Base-by-base conservation (phyloP, 2,888 invertebrate genomes). In the Nymphalis c-album region DNA sequence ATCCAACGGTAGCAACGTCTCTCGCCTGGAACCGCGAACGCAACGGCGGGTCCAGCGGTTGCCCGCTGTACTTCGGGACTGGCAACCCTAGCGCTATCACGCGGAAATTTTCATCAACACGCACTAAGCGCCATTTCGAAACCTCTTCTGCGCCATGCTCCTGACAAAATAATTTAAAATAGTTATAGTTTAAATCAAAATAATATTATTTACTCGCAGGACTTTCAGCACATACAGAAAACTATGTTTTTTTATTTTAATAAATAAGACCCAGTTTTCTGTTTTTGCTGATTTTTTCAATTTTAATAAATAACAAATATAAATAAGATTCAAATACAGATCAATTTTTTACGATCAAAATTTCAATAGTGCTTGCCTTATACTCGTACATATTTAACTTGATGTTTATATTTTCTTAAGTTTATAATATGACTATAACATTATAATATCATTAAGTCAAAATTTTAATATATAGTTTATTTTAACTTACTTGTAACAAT, bases 1-100 rank as follows among this genome's bases (percentile, higher is more conserved):
- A 97, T 18, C 94, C 93, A 73, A 93, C 87, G 66, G 93, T 90
- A 63, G 94, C 91, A 71, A 99, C 94, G 86, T 98, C 96, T 81
- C 98, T 93, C 0, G 98, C 98, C 87, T 99, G 99, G 85, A 99
- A 99, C 68, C 99, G 93, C 0, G 98, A 98, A 64, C 99, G 93
- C 45, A 99, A 91, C 0, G 99, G 99, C 26, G 99, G 99, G 92
- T 99, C 99, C 47, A 99, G 91, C 0, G 98, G 97, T 85, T 98
- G 98, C 6, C 99, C 99, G 61, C 94, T 94, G 86, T 97, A 98
- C 63, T 95, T 93, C 58, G 98, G 97, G 17, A 97, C 96, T 0
- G 98, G 98, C 70, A 98, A 82, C 1, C 98, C 98, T n/a, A 98
- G 90, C 0, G 98, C 98, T 64, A 98, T 96, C 13, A 98, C 97